Conservation (phyloP, 2,888 invertebrate species). For the Trachelus iudaicus region DNA sequence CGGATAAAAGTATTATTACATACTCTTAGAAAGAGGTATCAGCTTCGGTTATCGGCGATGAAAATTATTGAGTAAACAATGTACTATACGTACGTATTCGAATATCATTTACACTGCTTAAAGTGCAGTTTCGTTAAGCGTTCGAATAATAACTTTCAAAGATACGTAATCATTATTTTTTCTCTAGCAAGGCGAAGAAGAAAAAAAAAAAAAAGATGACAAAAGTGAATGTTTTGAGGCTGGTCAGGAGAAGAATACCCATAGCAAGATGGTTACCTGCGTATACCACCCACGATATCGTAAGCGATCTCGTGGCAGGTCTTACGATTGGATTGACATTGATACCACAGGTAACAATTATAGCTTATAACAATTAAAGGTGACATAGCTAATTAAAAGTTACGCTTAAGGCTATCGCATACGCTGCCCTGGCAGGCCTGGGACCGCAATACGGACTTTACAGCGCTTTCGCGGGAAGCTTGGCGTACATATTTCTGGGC, state of each 20-base stretch:
- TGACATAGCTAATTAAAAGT: not conserved
- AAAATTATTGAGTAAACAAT: not conserved
- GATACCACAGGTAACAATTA: slow-evolving; percentile 60
- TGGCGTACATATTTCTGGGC: slow-evolving; percentile 82
- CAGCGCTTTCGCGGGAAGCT: slow-evolving; percentile 81
- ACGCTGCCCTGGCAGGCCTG: slow-evolving; percentile 52
- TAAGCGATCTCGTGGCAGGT: slow-evolving; percentile 71
- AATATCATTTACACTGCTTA: not conserved
- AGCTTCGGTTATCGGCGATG: not conserved
- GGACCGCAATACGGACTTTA: slow-evolving; percentile 82
- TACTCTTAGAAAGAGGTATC: not conserved
- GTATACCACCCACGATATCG: slow-evolving; percentile 63
- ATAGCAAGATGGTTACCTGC: slow-evolving; percentile 65
- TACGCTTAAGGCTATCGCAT: slow-evolving; percentile 52
- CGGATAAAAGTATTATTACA: not conserved
- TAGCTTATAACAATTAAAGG: not conserved
- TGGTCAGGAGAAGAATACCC: slow-evolving; percentile 53
- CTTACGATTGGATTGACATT: slow-evolving; percentile 67
- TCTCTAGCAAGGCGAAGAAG: not conserved
- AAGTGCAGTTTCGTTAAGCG: not conserved
- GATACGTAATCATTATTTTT: not conserved
- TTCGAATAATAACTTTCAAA: not conserved
- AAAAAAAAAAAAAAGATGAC: slow-evolving; percentile 30
- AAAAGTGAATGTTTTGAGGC: slow-evolving; percentile 28
- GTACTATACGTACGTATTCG: not conserved